phyloP scores from a whole-genome alignment of 2,797 vertebrate genomes.

The Urosaurus nigricauda region DNA sequence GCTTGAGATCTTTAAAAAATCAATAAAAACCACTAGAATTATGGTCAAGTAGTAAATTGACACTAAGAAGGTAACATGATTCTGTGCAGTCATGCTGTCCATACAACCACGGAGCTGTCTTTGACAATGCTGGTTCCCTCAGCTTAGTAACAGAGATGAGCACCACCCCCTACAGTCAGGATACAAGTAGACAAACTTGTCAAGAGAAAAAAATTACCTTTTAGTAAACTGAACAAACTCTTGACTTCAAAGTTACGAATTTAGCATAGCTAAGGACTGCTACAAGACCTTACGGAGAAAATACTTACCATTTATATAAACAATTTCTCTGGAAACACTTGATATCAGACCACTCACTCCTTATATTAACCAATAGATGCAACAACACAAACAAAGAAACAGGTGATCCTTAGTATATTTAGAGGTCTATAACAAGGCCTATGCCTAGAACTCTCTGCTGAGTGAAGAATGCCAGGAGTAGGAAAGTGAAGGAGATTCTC shows the following conservation, averaged over 20 bases:
- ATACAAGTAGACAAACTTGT: too few relatives aligned
- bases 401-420: background rate
- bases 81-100: too few relatives aligned
- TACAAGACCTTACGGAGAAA: background rate
- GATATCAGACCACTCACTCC: background rate
- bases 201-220: too few relatives aligned
- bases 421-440: background rate
- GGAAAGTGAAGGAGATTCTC: too few relatives aligned
- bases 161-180: too few relatives aligned
- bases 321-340: background rate
- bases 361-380: background rate
- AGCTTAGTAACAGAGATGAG: too few relatives aligned
- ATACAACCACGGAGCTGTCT: too few relatives aligned
- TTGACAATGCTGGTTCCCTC: too few relatives aligned
- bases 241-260: background rate
- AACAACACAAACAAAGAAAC: background rate
- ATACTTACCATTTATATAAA: background rate
- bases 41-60: background rate
- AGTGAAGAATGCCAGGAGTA: background rate
- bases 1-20: slow-evolving; percentile 90
- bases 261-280: background rate
- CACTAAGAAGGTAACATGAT: too few relatives aligned
- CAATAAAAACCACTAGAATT: background rate
- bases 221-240: background rate
- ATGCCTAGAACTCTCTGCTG: background rate